Evolutionary conservation across 2,888 invertebrate species (phyloP), one percentile per base, ranked within the genome.

Genomic region (Euproctis similis): DNA sequence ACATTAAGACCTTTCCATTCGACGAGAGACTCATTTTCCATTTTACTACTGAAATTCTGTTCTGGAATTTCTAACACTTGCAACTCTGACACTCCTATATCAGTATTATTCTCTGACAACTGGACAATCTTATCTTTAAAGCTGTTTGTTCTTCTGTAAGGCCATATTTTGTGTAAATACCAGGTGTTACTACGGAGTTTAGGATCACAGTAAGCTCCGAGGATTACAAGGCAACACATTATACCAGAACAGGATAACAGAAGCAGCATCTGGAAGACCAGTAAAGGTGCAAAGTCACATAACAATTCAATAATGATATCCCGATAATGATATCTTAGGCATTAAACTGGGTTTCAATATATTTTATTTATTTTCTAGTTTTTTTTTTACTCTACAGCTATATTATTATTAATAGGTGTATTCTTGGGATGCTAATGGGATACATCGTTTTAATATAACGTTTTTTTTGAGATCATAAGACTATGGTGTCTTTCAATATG

Each of bases 161-260:
- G 71, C 70, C 70, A 74, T 31, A 67, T 33, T 11, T 63, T 59
- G 41, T 71, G 63, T 4, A 64, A 41, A 52, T 77, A 76, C 76
- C 73, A 78, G 52, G 77, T 59, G 28, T 69, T 53, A 47, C 69
- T 53, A 23, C 65, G 67, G 3, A 81, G 34, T 10, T 64, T 70
- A 11, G 82, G 82, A 51, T 84, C 82, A 42, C 82, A 84, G 56
- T 76, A 84, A 1, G 66, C 56, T 21, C 84, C 82, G 2, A 84
- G 51, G 5, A 80, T 50, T 1, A 73, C 71, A 8, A 84, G 55
- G 27, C 81, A 78, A 43, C 72, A 73, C 0, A 81, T 80, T 23
- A 84, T 81, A 6, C 84, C 84, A 0, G 76, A 69, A 29, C 82
- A 82, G 0, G 82, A 84, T 59, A 73, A 76, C 1, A 84, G 61